A percentile compares a stretch with the other conserved stretches of the same genome.
Evolutionary conservation across 2,113 vertebrate genomes (phyloP).

Genomic region (Speoplatyrhinus poulsoni): DNA sequence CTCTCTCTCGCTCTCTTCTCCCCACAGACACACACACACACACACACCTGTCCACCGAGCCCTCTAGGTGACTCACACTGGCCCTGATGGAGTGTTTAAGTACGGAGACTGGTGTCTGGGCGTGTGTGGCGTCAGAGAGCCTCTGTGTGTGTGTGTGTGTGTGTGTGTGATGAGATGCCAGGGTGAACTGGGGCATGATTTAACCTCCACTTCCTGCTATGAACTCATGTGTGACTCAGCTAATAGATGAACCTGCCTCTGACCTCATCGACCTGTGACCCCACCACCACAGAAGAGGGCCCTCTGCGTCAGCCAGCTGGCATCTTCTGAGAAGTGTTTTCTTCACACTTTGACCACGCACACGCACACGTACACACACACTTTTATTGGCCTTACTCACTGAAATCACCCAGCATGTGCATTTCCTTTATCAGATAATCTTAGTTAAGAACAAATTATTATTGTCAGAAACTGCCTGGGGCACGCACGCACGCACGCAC

Average conservation of each 20-base stretch:
- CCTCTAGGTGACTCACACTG: conserved; percentile 68
- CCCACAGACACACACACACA: conserved; percentile 11
- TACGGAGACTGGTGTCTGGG: conserved; percentile 61
- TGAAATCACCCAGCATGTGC: neutral
- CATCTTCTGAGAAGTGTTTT: conserved; percentile 9
- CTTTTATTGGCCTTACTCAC: neutral
- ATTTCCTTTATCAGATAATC: too few relatives aligned
- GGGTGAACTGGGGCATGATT: conserved; percentile 57
- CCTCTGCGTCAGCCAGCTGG: conserved; percentile 45
- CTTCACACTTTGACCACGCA: neutral
- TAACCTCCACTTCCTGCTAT: conserved; percentile 67
- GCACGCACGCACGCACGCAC: neutral
- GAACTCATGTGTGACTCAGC: conserved; percentile 83
- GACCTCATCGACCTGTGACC: conserved; percentile 62
- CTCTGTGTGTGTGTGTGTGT: conserved; percentile 25
- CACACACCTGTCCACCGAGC: conserved; percentile 60
- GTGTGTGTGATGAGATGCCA: conserved; percentile 21
- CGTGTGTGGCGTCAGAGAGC: conserved; percentile 56
- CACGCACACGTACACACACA: neutral
- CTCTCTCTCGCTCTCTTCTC: too few relatives aligned
- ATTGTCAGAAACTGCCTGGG: neutral
- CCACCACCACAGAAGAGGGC: conserved; percentile 29
- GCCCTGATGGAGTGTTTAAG: conserved; percentile 64
- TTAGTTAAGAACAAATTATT: too few relatives aligned
- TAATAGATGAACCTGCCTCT: conserved; percentile 69